Evolutionary conservation across 2,113 vertebrate genomes (phyloP).

Genomic region (Microtus richardsoni): DNA sequence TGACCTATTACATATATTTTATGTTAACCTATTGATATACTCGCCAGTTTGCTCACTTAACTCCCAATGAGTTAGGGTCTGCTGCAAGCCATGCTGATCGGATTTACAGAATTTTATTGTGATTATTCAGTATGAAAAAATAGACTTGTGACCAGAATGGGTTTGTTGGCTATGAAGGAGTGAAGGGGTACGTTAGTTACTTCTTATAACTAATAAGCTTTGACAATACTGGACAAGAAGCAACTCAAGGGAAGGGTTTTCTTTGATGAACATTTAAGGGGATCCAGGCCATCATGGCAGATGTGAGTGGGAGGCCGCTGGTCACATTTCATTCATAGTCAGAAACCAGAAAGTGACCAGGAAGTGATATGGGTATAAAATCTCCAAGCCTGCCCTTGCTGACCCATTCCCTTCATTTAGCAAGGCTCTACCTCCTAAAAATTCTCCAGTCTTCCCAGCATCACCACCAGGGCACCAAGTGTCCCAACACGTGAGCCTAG

Average conservation of each 20-base stretch:
- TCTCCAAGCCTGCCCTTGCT: neutral
- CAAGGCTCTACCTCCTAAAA: neutral
- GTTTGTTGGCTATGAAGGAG: neutral
- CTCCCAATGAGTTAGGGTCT: slow-evolving; percentile 3
- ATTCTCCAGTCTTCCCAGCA: neutral
- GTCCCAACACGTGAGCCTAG: neutral
- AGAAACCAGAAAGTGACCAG: neutral
- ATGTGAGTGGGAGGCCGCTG: neutral
- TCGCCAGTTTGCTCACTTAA: neutral
- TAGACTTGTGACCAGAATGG: neutral
- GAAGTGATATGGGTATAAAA: neutral
- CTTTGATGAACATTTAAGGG: neutral
- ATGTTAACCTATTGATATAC: neutral
- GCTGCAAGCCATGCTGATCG: neutral
- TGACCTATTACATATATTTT: neutral
- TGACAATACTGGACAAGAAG: neutral
- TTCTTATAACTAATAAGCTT: neutral
- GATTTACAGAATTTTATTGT: neutral
- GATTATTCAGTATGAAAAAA: neutral
- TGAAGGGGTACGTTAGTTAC: neutral
- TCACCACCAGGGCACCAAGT: neutral
- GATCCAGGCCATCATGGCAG: neutral
- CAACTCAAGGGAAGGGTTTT: neutral
- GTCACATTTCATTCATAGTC: neutral
- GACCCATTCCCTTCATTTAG: neutral